These are phyloP conservation scores for Vipera latastei DNA, from an alignment of 2,797 vertebrate species.

Conservation along the genomic window DNA sequence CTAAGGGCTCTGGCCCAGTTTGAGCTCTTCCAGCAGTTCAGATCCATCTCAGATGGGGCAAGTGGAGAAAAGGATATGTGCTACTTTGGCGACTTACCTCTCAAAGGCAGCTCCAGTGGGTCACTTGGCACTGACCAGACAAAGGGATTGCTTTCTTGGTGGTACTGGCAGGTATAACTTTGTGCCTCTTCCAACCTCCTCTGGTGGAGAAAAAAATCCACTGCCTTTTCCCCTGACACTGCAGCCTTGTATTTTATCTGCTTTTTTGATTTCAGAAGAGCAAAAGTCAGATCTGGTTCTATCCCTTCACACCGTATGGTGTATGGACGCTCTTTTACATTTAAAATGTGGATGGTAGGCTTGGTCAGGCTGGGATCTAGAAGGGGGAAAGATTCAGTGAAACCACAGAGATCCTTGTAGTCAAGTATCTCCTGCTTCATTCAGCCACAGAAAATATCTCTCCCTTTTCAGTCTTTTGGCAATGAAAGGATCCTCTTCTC, in stretches of 20 bases:
- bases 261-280: not conserved
- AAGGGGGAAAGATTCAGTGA: not conserved
- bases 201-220: fast-evolving
- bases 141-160: fast-evolving
- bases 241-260: not conserved
- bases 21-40: not conserved
- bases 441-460: not conserved
- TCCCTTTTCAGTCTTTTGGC: not conserved
- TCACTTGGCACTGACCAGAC: not conserved
- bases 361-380: not conserved
- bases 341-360: not conserved
- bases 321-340: fast-evolving
- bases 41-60: too few relatives aligned
- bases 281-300: not conserved
- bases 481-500: too few relatives aligned
- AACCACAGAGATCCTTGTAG: not conserved
- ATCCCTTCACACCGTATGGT: fast-evolving
- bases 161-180: not conserved
- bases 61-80: not conserved
- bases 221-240: too few relatives aligned
- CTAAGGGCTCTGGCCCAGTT: not conserved
- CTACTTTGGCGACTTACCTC: not conserved
- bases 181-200: fast-evolving
- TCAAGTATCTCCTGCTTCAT: not conserved
- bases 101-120: not conserved